Evolutionary conservation across 2,113 vertebrate species (phyloP).

Genomic region (Acrocephalus kingi): DNA sequence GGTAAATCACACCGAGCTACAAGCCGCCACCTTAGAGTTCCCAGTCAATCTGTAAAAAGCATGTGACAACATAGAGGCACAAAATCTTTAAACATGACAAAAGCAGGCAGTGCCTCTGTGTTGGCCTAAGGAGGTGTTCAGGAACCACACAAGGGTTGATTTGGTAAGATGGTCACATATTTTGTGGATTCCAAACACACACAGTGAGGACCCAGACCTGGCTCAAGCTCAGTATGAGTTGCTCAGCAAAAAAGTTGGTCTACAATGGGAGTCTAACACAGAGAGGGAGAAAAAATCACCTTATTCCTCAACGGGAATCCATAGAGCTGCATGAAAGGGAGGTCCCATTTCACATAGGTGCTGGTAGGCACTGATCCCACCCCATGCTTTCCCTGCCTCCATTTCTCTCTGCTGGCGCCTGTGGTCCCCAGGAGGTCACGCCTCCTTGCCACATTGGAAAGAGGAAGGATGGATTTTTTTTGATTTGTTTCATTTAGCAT

Average conservation of each 20-base stretch:
- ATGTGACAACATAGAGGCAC: neutral
- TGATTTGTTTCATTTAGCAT: neutral
- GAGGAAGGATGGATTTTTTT: neutral
- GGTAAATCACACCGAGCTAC: neutral
- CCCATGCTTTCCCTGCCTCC: neutral
- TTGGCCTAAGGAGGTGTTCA: neutral
- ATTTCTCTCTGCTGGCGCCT: neutral
- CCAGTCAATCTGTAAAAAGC: neutral
- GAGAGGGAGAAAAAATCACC: neutral
- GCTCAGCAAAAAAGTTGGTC: neutral
- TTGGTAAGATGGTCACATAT: neutral
- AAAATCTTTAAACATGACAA: neutral
- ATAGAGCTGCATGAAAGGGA: neutral
- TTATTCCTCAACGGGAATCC: neutral
- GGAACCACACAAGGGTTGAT: neutral
- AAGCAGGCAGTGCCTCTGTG: neutral
- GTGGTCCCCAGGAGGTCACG: fast-evolving
- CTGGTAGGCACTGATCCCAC: neutral
- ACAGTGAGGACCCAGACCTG: neutral
- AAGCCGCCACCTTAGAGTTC: neutral
- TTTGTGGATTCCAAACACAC: neutral
- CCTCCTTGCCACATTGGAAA: neutral
- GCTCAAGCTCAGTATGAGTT: neutral
- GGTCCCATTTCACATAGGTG: neutral
- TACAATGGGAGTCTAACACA: neutral